A percentile compares a stretch with the other conserved stretches of the same genome.
Evolutionary conservation across 2,888 invertebrate genomes (phyloP).

Genomic region (Ochropacha duplaris): DNA sequence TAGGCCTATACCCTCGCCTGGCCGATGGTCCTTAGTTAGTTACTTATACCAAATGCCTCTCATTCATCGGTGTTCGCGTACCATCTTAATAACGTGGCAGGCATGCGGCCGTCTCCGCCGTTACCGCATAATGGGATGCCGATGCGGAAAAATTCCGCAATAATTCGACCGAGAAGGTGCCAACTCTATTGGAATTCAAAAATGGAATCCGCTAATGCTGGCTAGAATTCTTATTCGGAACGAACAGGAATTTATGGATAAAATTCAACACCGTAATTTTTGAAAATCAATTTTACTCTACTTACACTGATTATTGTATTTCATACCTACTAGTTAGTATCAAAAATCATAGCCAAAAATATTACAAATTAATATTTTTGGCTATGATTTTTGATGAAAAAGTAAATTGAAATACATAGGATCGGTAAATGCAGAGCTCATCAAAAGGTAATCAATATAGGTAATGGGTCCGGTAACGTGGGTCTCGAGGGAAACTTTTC

Average conservation of each 20-base stretch:
- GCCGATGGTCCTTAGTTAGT: slow-evolving; percentile 10
- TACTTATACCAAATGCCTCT: slow-evolving; percentile 30
- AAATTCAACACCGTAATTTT: neutral
- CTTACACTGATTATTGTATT: neutral
- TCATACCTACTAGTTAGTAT: neutral
- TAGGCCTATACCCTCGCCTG: slow-evolving; percentile 18
- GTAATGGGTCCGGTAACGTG: neutral
- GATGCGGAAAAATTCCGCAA: slow-evolving; percentile 70
- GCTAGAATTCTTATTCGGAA: slow-evolving; percentile 14
- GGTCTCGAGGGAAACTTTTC: neutral
- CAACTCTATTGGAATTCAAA: slow-evolving; percentile 68
- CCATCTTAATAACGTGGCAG: slow-evolving; percentile 56
- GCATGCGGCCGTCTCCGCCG: slow-evolving; percentile 35
- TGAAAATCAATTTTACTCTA: neutral
- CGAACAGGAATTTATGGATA: slow-evolving; percentile 29
- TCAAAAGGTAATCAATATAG: slow-evolving; percentile 8
- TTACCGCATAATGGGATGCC: slow-evolving; percentile 68
- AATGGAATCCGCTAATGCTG: slow-evolving; percentile 44
- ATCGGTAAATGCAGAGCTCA: slow-evolving; percentile 5
- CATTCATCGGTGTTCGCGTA: slow-evolving; percentile 24
- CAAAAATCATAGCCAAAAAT: too few relatives aligned
- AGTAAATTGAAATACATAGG: too few relatives aligned
- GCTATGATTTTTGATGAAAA: too few relatives aligned
- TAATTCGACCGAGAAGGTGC: slow-evolving; percentile 46
- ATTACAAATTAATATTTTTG: too few relatives aligned